These are phyloP conservation scores for Lucilia cuprina DNA, from an alignment of 1,140 invertebrate genomes.

Conservation along the genomic window DNA sequence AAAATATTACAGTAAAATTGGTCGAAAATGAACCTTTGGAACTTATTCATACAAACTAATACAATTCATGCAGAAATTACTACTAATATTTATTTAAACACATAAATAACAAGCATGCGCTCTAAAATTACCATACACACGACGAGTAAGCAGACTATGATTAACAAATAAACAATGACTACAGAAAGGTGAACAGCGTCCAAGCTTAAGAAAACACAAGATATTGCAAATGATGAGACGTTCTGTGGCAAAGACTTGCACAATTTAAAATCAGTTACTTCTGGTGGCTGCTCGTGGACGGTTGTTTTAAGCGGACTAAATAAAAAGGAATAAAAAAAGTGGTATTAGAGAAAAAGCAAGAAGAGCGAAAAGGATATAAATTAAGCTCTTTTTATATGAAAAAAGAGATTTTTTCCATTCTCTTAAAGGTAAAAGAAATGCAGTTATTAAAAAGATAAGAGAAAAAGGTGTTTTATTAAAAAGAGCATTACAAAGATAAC, in stretches of 20 bases:
- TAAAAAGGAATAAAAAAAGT: constrained; percentile 35
- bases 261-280: constrained; percentile 59
- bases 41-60: neutral
- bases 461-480: no score
- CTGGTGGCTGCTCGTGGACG: constrained; percentile 58
- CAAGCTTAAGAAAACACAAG: neutral
- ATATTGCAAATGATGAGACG: neutral
- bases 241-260: constrained; percentile 42
- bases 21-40: neutral
- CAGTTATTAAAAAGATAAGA: neutral
- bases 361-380: neutral
- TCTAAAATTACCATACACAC: neutral
- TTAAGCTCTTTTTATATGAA: neutral
- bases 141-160: neutral
- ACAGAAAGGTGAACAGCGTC: neutral
- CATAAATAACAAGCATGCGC: constrained; percentile 6
- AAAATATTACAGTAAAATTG: neutral
- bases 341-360: neutral
- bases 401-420: neutral
- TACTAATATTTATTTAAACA: neutral
- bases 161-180: neutral
- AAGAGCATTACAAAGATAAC: no score
- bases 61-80: neutral
- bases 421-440: neutral
- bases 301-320: constrained; percentile 49